Conservation (phyloP, 2,888 invertebrate genomes). For the Stomorhina lunata region DNA sequence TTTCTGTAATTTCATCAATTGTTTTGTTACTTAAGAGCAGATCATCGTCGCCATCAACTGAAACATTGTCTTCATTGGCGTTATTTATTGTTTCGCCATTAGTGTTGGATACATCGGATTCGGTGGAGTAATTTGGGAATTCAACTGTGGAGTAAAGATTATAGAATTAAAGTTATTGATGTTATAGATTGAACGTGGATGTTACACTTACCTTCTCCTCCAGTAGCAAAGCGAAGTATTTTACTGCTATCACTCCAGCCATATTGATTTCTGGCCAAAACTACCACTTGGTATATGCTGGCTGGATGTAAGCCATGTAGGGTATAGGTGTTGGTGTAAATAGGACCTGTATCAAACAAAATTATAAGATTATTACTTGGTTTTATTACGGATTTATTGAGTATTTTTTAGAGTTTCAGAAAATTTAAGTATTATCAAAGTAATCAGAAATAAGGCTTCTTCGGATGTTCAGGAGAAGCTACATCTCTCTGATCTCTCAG, state of each 20-base stretch:
- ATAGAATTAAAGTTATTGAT: background rate
- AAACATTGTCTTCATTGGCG: background rate
- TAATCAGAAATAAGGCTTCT: too few relatives aligned
- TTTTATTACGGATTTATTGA: too few relatives aligned
- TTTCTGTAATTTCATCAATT: constrained; percentile 52
- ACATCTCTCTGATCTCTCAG: too few relatives aligned
- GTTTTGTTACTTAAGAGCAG: constrained; percentile 21
- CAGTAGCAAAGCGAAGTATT: constrained; percentile 88
- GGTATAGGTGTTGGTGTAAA: constrained; percentile 88
- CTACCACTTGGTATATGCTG: constrained; percentile 88
- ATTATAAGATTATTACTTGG: too few relatives aligned
- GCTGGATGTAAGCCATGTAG: constrained; percentile 87
- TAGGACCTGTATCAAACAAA: constrained; percentile 82
- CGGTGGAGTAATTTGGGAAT: constrained; percentile 79
- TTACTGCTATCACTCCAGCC: constrained; percentile 92
- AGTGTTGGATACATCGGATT: constrained; percentile 72
- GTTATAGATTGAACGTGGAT: background rate
- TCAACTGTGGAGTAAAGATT: constrained; percentile 72
- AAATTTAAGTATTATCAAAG: too few relatives aligned
- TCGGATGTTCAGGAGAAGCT: too few relatives aligned
- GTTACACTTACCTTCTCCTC: constrained; percentile 83
- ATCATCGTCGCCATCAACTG: constrained; percentile 10
- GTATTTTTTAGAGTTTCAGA: background rate
- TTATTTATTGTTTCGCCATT: constrained; percentile 7
- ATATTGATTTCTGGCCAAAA: constrained; percentile 89